Evolutionary conservation across 2,888 invertebrate genomes (phyloP), one percentile per base, ranked within the genome.

Genomic region (Allophyes oxyacanthae): DNA sequence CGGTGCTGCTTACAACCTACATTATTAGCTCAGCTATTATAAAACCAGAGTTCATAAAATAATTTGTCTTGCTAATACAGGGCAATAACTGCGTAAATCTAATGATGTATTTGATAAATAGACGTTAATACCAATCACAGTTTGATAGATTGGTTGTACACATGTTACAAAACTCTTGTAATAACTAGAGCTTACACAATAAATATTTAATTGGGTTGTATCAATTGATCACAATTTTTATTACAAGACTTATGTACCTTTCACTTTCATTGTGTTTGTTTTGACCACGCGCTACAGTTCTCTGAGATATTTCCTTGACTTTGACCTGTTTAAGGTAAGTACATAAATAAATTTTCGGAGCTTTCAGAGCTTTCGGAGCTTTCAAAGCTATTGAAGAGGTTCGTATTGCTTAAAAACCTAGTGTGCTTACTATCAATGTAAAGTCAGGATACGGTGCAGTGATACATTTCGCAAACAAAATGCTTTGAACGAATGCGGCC

Each of bases 171-270:
- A 87, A 91, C 84, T 78, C 73, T 83, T 83, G 79, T 86, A 87
- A 87, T 82, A 84, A 83, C 85, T 84, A 84, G 74, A 75, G 77
- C 81, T 92, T 92, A 78, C 92, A 86, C 90, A 92, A 91, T 88
- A 83, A 80, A 84, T 75, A 84, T 89, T 88, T 90, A 87, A 91
- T 92, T 88, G 87, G 85, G 82, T 88, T 87, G 73, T 88, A 86
- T 87, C 86, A 89, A 85, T 82, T 87, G 88, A 88, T 89, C 85
- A 87, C 78, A 86, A 81, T 89, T 83, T 88, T 88, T 87, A 89
- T 91, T 84, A 87, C 85, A 84, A 82, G 77, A 77, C 72, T 82
- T 80, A 71, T 80, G 68, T 70, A 77, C 90, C 92, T 91, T 91
- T 92, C 91, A 88, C 91, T 91, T 87, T 82, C 81, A 84, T 90